These are phyloP conservation scores for Xylocampa areola DNA, from an alignment of 2,888 invertebrate genomes.

Conservation along the genomic window DNA sequence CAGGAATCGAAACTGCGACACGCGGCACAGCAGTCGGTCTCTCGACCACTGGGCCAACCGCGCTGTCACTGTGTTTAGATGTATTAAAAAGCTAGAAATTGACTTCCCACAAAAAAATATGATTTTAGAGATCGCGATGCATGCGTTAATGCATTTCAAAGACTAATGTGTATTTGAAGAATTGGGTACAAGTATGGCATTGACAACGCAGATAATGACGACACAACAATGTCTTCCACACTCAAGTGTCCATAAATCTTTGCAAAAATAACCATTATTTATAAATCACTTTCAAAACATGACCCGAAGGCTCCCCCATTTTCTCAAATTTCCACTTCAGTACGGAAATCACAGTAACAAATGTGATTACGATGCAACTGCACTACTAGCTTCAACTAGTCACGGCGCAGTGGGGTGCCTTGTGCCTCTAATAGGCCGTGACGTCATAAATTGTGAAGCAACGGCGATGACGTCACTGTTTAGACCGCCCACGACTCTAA, in stretches of 20 bases:
- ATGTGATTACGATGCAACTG: slow-evolving; percentile 61
- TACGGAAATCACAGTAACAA: slow-evolving; percentile 55
- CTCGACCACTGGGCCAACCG: no score
- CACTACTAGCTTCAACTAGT: slow-evolving; percentile 51
- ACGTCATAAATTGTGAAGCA: slow-evolving; percentile 65
- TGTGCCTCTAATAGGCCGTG: slow-evolving; percentile 66
- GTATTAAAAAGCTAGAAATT: no score
- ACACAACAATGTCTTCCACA: no score
- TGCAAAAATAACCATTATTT: neutral
- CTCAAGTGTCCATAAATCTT: neutral
- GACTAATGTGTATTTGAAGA: no score
- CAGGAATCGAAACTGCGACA: no score
- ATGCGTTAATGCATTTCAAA: no score
- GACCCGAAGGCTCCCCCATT: slow-evolving; percentile 38
- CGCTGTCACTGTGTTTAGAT: no score
- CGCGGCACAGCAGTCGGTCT: no score
- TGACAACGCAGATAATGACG: no score
- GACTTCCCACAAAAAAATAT: no score
- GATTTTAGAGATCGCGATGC: no score
- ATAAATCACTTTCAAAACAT: neutral
- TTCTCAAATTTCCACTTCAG: slow-evolving; percentile 42
- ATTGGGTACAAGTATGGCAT: no score
- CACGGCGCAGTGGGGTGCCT: slow-evolving; percentile 52
- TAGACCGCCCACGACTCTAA: slow-evolving; percentile 46
- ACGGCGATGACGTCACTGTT: slow-evolving; percentile 48